phyloP scores from a whole-genome alignment of 2,888 invertebrate genomes.

The Coremacera marginata region DNA sequence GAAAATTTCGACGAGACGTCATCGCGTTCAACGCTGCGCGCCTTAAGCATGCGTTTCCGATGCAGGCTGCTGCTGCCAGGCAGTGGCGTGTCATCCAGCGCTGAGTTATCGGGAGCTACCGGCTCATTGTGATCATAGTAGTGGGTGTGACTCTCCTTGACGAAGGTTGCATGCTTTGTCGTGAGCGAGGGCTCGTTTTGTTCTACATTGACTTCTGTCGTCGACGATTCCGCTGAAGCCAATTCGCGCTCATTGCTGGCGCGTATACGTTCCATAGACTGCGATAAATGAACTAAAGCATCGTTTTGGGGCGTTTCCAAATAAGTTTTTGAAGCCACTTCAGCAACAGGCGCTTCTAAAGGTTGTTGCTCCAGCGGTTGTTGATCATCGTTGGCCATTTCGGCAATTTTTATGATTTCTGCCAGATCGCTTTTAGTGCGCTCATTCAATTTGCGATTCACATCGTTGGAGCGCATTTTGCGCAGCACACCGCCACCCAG shows the following conservation, averaged over 20 bases:
- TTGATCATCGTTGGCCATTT: slow-evolving; percentile 53
- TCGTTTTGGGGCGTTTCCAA: slow-evolving; percentile 12
- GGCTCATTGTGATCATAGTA: slow-evolving; percentile 44
- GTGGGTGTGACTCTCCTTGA: slow-evolving; percentile 53
- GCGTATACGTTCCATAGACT: slow-evolving; percentile 45
- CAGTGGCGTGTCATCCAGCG: neutral
- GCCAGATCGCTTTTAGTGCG: slow-evolving; percentile 66
- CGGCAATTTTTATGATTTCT: slow-evolving; percentile 67
- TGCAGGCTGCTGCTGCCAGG: slow-evolving; percentile 44
- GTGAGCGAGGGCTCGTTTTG: slow-evolving; percentile 44
- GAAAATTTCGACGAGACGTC: slow-evolving; percentile 52
- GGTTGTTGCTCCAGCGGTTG: slow-evolving; percentile 15
- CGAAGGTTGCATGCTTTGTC: slow-evolving; percentile 51
- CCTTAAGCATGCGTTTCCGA: slow-evolving; percentile 54
- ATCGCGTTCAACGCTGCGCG: slow-evolving; percentile 56
- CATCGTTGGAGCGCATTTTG: slow-evolving; percentile 56
- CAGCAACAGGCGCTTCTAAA: neutral
- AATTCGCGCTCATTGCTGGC: slow-evolving; percentile 44
- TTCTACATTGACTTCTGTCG: slow-evolving; percentile 32
- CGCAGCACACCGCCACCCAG: slow-evolving; percentile 50
- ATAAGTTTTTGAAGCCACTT: neutral
- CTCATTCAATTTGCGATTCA: slow-evolving; percentile 64
- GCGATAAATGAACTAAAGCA: slow-evolving; percentile 37
- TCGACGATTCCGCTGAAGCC: slow-evolving; percentile 10
- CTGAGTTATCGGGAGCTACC: slow-evolving; percentile 29